A percentile compares a stretch with the other conserved stretches of the same genome.
Conservation (phyloP, 2,888 invertebrate genomes). For the Tuta absoluta region DNA sequence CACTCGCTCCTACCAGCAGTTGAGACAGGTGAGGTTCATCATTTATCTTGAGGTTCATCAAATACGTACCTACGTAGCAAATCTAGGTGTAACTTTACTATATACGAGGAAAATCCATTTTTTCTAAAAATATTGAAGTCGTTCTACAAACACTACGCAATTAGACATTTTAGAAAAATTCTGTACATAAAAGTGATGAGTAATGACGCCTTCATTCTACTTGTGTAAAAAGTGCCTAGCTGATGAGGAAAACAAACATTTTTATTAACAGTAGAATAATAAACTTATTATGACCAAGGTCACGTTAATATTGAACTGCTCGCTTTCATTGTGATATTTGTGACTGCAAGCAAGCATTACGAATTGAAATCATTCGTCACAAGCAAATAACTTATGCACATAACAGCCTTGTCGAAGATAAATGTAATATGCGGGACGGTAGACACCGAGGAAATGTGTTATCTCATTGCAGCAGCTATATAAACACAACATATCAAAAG, state of each 20-base stretch:
- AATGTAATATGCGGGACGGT: not conserved
- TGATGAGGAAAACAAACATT: not conserved
- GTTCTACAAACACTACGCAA: too few species aligned
- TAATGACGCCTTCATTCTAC: too few species aligned
- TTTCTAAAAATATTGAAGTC: too few species aligned
- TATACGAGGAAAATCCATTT: too few species aligned
- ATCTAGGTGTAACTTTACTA: too few species aligned
- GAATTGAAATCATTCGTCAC: not conserved
- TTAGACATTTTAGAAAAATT: too few species aligned
- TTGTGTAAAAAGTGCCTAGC: not conserved
- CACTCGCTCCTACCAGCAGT: constrained; percentile 93
- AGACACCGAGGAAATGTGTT: too few species aligned
- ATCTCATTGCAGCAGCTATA: too few species aligned
- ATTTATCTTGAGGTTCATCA: not conserved
- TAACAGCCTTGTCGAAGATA: not conserved
- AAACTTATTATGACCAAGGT: not conserved
- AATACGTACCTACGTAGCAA: not conserved
- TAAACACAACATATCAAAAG: too few species aligned
- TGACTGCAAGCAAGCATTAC: not conserved
- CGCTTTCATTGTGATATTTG: not conserved
- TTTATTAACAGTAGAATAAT: not conserved
- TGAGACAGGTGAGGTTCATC: constrained; percentile 81
- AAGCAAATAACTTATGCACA: not conserved
- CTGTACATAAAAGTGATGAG: too few species aligned
- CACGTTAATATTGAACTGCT: not conserved